A percentile compares a stretch with the other conserved stretches of the same genome.
Conservation (phyloP, 1,140 invertebrate species). For the Mycetomoellerius zeteki region DNA sequence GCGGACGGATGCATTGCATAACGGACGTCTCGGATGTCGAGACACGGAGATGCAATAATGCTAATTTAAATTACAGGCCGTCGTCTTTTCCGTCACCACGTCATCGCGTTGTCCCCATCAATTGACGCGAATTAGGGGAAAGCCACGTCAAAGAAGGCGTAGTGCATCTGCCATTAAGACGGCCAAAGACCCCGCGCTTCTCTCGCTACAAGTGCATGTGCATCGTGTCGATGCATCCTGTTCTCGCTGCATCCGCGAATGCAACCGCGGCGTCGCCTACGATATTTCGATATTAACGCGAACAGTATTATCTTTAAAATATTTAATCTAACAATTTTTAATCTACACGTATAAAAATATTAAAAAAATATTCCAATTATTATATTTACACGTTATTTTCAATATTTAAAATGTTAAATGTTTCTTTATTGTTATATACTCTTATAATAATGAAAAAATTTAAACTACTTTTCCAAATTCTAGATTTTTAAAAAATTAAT, state of each 20-base stretch:
- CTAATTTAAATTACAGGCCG: conserved; percentile 71
- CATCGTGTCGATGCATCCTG: conserved; percentile 37
- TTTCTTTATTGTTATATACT: neutral
- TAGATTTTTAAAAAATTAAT: neutral
- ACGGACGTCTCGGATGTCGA: conserved; percentile 57
- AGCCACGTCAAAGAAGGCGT: conserved; percentile 64
- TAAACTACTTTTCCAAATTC: neutral
- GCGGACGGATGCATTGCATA: conserved; percentile 48
- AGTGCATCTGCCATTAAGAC: conserved; percentile 71
- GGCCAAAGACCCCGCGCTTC: conserved; percentile 73
- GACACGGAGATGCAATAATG: conserved; percentile 30
- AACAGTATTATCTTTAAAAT: neutral
- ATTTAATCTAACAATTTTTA: neutral
- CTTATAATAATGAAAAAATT: neutral
- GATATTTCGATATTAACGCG: conserved; percentile 7
- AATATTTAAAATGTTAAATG: neutral
- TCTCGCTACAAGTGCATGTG: conserved; percentile 45
- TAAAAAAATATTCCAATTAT: neutral
- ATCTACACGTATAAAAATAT: neutral
- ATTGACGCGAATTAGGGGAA: conserved; percentile 77
- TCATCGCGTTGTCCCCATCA: conserved; percentile 44
- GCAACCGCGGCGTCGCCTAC: neutral
- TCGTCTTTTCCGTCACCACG: conserved; percentile 32
- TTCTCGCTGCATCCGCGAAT: conserved; percentile 2
- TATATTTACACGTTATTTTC: neutral